These are phyloP conservation scores for Coreoperca whiteheadi DNA, from an alignment of 2,113 vertebrate genomes.

Conservation along the genomic window DNA sequence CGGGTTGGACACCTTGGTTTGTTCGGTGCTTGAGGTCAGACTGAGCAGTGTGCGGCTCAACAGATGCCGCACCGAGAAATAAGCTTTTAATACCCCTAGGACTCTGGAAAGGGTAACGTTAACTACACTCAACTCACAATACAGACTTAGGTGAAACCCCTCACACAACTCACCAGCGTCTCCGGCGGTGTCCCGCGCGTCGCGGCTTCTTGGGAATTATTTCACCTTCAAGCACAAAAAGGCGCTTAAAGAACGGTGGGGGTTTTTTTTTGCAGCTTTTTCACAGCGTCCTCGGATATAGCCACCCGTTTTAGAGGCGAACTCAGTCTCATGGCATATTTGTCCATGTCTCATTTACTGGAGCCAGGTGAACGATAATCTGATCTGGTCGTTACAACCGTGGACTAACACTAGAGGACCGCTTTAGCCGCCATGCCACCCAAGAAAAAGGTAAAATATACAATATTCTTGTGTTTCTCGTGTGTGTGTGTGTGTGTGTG, in stretches of 20 bases:
- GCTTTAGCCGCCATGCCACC: conserved; percentile 79
- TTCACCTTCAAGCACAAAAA: conserved; percentile 39
- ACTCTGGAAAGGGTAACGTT: conserved; percentile 68
- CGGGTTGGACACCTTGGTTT: conserved; percentile 46
- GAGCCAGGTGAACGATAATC: conserved; percentile 59
- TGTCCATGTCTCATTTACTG: conserved; percentile 17
- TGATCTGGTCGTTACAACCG: conserved; percentile 28
- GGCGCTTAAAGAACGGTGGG: neutral
- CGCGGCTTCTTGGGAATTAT: neutral
- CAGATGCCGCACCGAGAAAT: conserved; percentile 80
- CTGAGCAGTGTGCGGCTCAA: conserved; percentile 70
- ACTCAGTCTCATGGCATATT: conserved; percentile 40
- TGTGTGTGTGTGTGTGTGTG: conserved; percentile 22
- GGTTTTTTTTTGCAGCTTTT: neutral
- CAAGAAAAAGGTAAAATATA: conserved; percentile 84
- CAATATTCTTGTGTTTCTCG: neutral
- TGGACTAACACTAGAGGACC: conserved; percentile 50
- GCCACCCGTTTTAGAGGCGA: conserved; percentile 23
- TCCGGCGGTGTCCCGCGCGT: conserved; percentile 20
- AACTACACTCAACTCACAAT: conserved; percentile 59
- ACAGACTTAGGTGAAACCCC: conserved; percentile 52
- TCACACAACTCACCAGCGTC: conserved; percentile 47
- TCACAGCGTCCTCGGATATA: neutral
- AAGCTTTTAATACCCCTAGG: conserved; percentile 82
- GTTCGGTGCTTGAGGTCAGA: conserved; percentile 58